Evolutionary conservation across 2,113 vertebrate genomes (phyloP).

Genomic region (Hydropotes inermis): DNA sequence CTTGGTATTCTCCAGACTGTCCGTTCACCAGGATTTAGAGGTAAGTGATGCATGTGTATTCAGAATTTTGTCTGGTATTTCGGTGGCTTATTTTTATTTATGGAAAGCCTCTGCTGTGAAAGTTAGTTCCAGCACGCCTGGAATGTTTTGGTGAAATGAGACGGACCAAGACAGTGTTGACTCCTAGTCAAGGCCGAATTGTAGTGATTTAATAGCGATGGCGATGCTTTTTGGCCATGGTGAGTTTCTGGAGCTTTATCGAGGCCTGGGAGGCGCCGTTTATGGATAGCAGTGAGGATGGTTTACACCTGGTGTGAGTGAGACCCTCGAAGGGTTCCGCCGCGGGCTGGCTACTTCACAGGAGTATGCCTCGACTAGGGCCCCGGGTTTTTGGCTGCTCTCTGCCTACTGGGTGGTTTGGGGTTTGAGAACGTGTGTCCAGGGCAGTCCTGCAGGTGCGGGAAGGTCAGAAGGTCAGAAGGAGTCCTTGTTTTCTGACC

Average conservation of each 20-base stretch:
- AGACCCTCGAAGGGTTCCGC: neutral
- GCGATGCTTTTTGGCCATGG: neutral
- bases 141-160: neutral
- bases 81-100: neutral
- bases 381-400: too few relatives aligned
- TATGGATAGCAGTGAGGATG: too few relatives aligned
- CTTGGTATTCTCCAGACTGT: neutral
- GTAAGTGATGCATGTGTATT: neutral
- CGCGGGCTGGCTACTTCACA: neutral
- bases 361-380: neutral
- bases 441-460: neutral
- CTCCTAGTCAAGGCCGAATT: neutral
- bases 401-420: too few relatives aligned
- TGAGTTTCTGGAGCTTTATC: neutral
- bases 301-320: neutral
- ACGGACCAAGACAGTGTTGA: neutral
- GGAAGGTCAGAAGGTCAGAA: neutral
- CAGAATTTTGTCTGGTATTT: neutral
- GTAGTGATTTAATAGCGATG: neutral
- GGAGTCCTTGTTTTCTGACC: too few relatives aligned
- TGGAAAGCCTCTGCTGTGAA: neutral
- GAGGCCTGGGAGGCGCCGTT: neutral
- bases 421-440: rapidly evolving
- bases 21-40: neutral
- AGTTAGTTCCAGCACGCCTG: too few relatives aligned